Base-by-base conservation (phyloP, 2,113 vertebrate species). In the Macaca nemestrina region DNA sequence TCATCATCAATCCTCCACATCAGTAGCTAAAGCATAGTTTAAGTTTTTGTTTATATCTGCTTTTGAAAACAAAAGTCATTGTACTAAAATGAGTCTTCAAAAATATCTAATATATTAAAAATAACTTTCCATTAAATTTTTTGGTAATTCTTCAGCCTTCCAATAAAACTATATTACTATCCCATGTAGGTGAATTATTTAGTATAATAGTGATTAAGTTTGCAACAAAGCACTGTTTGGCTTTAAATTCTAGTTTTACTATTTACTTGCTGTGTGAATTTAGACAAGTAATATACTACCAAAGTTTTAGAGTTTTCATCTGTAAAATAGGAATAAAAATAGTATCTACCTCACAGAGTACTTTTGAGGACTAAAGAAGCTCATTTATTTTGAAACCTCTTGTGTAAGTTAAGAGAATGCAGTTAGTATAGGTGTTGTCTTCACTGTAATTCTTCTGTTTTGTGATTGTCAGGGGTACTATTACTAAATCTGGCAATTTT, bases 1-100 rank as follows among this genome's bases (percentile, higher is more conserved):
- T 55, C 8, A 35, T 40, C 93, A 94, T 95, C 64, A 94, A 48
- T 97, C 84, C 61, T 97, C 64, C 76, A 32, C 13, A 94, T 75
- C 78, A 88, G 43, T 80, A 79, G 22, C 13, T 90, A 67, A 79
- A 96, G 83, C n/a, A 76, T n/a, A 95, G 38, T 14, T 57, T 8
- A 70, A 93, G n/a, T 52, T 91, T 55, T 73, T 90, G 35, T 67
- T 93, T 25, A 61, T 96, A 1, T 78, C 59, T 94, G 81, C 52
- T 94, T 97, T 45, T 13, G 20, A 93, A 25, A 91, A 45, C 35
- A 50, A 76, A 95, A 84, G 35, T 68, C 35, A 85, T 78, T 57
- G 3, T 75, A 72, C 40, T 93, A 90, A 67, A 59, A 45, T 57
- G 27, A 23, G 14, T 32, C 27, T 38, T 43, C 85, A n/a, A 40